Base-by-base conservation (phyloP, 2,113 vertebrate species). In the Siniperca knerii region DNA sequence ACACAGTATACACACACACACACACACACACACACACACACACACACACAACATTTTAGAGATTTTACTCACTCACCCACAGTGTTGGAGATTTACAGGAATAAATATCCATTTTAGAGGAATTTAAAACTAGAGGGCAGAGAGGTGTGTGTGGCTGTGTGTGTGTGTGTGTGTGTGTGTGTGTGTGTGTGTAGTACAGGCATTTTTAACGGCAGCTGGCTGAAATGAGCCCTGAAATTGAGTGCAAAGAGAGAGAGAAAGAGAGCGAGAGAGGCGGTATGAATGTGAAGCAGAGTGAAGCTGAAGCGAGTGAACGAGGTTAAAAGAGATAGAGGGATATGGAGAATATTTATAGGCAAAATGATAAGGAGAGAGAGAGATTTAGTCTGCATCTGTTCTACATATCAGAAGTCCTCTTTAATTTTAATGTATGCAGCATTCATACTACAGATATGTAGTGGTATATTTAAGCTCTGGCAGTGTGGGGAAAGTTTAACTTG, bases 191-290 rank as follows among this genome's bases (percentile, higher is more conserved):
- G 68, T 58, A 68, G 25, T 55, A 46, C 33, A 23, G 48, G 0
- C 52, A 4, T 81, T 75, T 76, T 79, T 86, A 79, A 88, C 21
- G 64, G 86, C 92, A 89, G 87, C 87, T 91, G 90, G 87, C 82
- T 92, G 86, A 93, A 93, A 93, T 91, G 89, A 90, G 90, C 68
- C 92, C 92, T 93, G 92, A 93, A 93, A 93, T 93, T 93, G 90
- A 90, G 83, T 83, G 73, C 85, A 82, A 77, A 65, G 67, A 78
- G 77, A 90, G 76, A 71, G 65, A 71, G 78, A 66, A 69, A 50
- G 57, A 69, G 68, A 66, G 42, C 40, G 67, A 48, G 77, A 37
- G 46, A 67, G 57, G 67, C 20, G 61, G 50, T 79, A 29, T 82
- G 83, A 67, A 81, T 86, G 75, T 76, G 70, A 79, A 83, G 71